Percentiles rank a stretch among this genome's conserved stretches.
phyloP scores from a whole-genome alignment of 2,888 invertebrate species.

The Parochlus steinenii region DNA sequence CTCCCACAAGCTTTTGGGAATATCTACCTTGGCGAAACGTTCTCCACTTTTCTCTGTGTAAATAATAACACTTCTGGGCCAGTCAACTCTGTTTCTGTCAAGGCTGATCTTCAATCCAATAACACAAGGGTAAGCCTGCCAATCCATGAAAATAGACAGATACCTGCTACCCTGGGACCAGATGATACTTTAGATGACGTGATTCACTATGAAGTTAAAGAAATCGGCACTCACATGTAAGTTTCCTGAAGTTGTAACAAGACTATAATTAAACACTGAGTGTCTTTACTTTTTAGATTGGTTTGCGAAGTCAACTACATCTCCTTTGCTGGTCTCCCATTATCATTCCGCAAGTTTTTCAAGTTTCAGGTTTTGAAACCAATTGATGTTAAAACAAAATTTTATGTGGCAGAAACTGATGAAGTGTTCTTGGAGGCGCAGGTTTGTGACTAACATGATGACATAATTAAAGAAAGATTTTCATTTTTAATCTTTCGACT shows the following conservation, averaged over 20 bases:
- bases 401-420: constrained; percentile 83
- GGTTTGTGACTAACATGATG: constrained; percentile 22
- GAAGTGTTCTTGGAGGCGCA: constrained; percentile 57
- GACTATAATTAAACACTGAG: constrained; percentile 8
- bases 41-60: constrained; percentile 93
- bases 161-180: constrained; percentile 44
- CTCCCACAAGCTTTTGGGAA: constrained; percentile 96
- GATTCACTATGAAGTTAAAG: constrained; percentile 98
- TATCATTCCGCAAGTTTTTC: constrained; percentile 91
- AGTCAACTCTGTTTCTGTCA: constrained; percentile 68
- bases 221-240: constrained; percentile 93
- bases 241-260: constrained; percentile 18
- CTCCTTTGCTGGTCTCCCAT: constrained; percentile 52
- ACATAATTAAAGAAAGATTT: constrained; percentile 8
- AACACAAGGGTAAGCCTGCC: constrained; percentile 72
- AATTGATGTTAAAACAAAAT: constrained; percentile 94
- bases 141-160: constrained; percentile 46
- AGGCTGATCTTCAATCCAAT: constrained; percentile 35
- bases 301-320: constrained; percentile 92
- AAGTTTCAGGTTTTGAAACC: constrained; percentile 97
- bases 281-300: constrained; percentile 39
- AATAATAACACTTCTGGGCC: constrained; percentile 83
- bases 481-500: constrained; percentile 9
- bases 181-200: constrained; percentile 86
- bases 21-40: constrained; percentile 95